Base-by-base conservation (phyloP, 1,140 invertebrate genomes). In the Drosophila eugracilis region DNA sequence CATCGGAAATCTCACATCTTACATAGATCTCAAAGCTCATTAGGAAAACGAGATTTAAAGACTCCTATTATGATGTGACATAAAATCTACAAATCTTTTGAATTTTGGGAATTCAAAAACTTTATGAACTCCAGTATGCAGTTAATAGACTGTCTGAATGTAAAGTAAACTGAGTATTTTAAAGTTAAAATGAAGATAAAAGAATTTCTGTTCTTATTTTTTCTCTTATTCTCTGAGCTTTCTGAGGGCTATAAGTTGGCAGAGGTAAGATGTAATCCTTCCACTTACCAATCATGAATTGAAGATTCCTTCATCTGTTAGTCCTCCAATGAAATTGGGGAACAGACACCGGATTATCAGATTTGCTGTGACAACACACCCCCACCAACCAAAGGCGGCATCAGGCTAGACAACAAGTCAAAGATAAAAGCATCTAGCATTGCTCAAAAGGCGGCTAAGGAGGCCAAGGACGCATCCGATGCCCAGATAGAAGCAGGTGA, bases 401-500 rank as follows among this genome's bases (percentile, higher is more conserved):
- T 62, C 5, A 62, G 55, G 14, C 4, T 66, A 2, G 37, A 26
- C 5, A 10, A 24, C 15, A 41, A 22, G n/a, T 2, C 37, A 4
- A 67, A 45, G 17, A 14, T 42, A 1, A 81, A 54, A 24, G 93
- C 93, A 0, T 92, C 92, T 0, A 94, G 91, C 79, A 94, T 95
- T 72, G 94, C 94, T 0, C 93, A 93, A 47, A 94, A 95, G 72
- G 94, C 94, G 1, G 94, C 94, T 0, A 92, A 93, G 15, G 94
- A 94, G 78, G 94, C 94, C 0, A 94, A 94, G 70, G 94, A 94
- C 0, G 94, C 94, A 0, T 94, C 94, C 14, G 94, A 94, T 49
- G 94, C 94, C 0, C 94, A 95, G 75, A 92, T 93, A 58, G 93
- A 93, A 2, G 94, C 94, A 2, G 94, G 94, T 1, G 93, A 94